phyloP scores from a whole-genome alignment of 2,113 vertebrate genomes.

The Guaruba guarouba region DNA sequence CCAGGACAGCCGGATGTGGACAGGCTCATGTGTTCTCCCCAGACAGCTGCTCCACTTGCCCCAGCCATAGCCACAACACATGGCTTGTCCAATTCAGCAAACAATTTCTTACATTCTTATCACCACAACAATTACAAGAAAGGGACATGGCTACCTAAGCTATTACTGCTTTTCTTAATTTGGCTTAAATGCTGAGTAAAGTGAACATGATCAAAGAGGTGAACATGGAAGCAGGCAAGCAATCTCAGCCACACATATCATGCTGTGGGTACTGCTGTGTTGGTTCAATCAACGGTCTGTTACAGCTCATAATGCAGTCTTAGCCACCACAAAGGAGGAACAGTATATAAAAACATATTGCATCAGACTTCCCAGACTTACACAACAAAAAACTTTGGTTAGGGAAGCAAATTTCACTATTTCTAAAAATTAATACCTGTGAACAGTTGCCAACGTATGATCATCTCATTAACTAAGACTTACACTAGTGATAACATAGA shows the following conservation, averaged over 20 bases:
- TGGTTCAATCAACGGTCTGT: not conserved
- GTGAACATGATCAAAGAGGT: not conserved
- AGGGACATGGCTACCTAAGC: not conserved
- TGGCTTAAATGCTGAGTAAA: not conserved
- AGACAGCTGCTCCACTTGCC: rapidly evolving
- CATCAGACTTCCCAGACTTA: not conserved
- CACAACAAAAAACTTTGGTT: not conserved
- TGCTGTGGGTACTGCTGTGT: not conserved
- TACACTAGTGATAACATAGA: not conserved
- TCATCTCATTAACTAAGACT: not conserved
- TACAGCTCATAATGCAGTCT: not conserved
- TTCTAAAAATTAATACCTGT: not conserved
- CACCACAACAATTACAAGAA: not conserved
- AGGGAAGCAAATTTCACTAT: not conserved
- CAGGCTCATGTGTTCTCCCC: not conserved
- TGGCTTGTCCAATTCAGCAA: not conserved
- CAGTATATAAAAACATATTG: not conserved
- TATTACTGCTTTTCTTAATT: not conserved
- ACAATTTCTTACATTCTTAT: not conserved
- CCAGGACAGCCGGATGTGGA: not conserved
- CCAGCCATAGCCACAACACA: not conserved
- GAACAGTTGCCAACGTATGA: not conserved
- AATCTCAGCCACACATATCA: rapidly evolving
- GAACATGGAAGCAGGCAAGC: not conserved
- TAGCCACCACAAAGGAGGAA: not conserved